Conservation (phyloP, 2,888 invertebrate genomes). For the Hololepta plana region DNA sequence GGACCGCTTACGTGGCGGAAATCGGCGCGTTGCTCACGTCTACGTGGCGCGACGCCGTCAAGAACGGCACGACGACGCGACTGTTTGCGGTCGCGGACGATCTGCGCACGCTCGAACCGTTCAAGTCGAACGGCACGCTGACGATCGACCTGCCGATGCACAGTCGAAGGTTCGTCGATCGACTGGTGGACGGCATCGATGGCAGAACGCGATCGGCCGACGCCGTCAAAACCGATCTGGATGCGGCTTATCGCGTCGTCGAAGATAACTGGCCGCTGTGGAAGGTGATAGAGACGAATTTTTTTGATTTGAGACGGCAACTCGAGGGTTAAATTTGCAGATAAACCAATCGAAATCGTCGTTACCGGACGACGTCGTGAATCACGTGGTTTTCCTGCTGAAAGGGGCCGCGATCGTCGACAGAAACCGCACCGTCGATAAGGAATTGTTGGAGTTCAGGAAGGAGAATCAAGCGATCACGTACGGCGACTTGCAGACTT, state of each 20-base stretch:
- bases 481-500: constrained; percentile 36
- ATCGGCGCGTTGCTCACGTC: too few species aligned
- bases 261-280: constrained; percentile 30
- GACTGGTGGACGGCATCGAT: constrained; percentile 17
- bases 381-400: constrained; percentile 55
- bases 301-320: constrained; percentile 5
- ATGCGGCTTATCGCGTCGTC: constrained; percentile 17
- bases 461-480: constrained; percentile 38
- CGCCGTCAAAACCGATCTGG: constrained; percentile 14
- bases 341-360: constrained; percentile 7
- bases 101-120: constrained; percentile 19
- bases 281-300: constrained; percentile 26
- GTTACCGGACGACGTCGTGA: constrained; percentile 26
- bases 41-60: constrained; percentile 44
- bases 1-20: too few species aligned
- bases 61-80: constrained; percentile 23
- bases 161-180: too few species aligned
- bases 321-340: constrained; percentile 3
- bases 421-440: constrained; percentile 16
- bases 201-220: constrained; percentile 13
- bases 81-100: constrained; percentile 23
- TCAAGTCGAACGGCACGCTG: constrained; percentile 19
- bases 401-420: constrained; percentile 49
- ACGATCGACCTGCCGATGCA: constrained; percentile 25
- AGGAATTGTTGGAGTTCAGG: constrained; percentile 26